These are phyloP conservation scores for Macrosteles quadrilineatus DNA, from an alignment of 1,140 invertebrate species.

Conservation along the genomic window DNA sequence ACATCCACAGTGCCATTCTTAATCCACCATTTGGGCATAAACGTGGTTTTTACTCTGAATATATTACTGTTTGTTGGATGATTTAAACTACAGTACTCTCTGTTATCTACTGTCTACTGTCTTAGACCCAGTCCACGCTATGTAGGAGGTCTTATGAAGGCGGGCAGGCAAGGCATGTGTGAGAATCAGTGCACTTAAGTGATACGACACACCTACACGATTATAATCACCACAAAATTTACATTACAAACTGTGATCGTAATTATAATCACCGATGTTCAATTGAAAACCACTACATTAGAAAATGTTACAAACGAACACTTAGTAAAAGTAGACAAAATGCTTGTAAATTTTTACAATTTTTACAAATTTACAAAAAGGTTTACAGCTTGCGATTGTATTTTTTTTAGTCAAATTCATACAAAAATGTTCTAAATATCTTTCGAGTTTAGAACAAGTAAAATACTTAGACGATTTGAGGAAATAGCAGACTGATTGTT, in stretches of 20 bases:
- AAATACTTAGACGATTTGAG: too few relatives aligned
- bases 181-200: conserved; percentile 10
- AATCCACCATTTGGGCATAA: too few relatives aligned
- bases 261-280: not conserved
- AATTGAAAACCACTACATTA: conserved; percentile 3
- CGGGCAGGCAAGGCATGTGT: conserved; percentile 5
- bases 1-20: too few relatives aligned
- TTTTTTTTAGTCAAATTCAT: not conserved
- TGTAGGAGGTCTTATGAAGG: not conserved
- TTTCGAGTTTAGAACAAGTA: too few relatives aligned
- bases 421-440: not conserved
- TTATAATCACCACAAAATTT: not conserved
- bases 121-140: too few relatives aligned
- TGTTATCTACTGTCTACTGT: too few relatives aligned
- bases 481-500: too few relatives aligned
- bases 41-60: too few relatives aligned
- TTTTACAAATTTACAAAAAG: conserved; percentile 23
- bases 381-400: not conserved
- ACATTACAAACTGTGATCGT: not conserved
- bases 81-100: too few relatives aligned
- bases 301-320: conserved; percentile 12
- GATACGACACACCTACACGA: conserved; percentile 14
- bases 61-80: too few relatives aligned
- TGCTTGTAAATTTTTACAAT: conserved; percentile 9
- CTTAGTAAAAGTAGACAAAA: conserved; percentile 24